Evolutionary conservation across 2,888 invertebrate species (phyloP), one percentile per base, ranked within the genome.

Genomic region (Teleiodes luculella): DNA sequence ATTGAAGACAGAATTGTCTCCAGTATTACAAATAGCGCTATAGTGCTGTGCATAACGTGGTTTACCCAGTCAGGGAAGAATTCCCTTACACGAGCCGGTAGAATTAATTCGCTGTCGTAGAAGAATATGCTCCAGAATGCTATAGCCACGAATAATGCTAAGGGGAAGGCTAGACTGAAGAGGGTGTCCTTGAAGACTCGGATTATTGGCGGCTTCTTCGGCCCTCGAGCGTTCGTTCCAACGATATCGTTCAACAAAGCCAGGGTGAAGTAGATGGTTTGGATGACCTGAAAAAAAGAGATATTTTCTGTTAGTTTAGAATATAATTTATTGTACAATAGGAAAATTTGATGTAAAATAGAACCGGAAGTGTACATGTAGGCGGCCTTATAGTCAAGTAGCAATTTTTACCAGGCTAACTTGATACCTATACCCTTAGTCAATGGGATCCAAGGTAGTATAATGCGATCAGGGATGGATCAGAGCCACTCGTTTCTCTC

Each of bases 41-140:
- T 94, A 62, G 94, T 92, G 0, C 97, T 96, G 79, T 98, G 97
- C 92, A 96, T 92, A 0, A 94, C 85, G 75, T 98, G 98, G 77
- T 98, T 98, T 18, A 97, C 80, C 97, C 97, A 98, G 24, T 79
- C 78, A 1, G 98, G 98, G 66, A 97, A 95, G 55, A 93, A 92
- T 13, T 90, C 85, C 71, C 96, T 97, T 52, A 97, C 77, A 2
- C 91, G 91, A 66, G 92, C 92, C 0, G 98, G 98, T 69, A 96
- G 94, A 20, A 98, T 95, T 10, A 98, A 84, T 66, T 96, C 95
- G 57, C 97, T 93, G 78, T 98, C 95, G 35, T 97, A 90, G 16
- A 92, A 86, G 87, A 95, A 97, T 16, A 98, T 81, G 0, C 91
- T 86, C 98, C 98, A 98, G 79, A 98, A 98, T 3, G 94, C 92